phyloP scores from a whole-genome alignment of 2,113 vertebrate genomes.

The Himantopus leucocephalus region DNA sequence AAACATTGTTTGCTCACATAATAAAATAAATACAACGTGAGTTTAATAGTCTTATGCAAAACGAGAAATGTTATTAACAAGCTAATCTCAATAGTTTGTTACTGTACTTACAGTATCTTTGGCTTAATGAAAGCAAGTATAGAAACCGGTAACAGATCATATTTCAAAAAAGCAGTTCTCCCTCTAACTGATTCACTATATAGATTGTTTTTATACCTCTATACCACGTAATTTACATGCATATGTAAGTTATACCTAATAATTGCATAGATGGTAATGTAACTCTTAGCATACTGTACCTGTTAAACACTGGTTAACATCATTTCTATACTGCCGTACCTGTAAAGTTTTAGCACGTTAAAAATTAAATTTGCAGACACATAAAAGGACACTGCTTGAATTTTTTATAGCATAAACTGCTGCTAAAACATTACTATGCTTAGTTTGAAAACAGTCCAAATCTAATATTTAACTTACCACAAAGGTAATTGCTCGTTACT shows the following conservation, averaged over 20 bases:
- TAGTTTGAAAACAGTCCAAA: slow-evolving; percentile 53
- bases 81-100: not conserved
- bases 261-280: not conserved
- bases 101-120: not conserved
- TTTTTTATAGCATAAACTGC: not conserved
- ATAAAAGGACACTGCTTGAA: not conserved
- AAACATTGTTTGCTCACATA: not conserved
- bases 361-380: not conserved
- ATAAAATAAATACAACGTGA: not conserved
- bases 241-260: not conserved
- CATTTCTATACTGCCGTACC: not conserved
- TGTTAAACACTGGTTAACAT: not conserved
- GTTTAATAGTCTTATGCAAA: not conserved
- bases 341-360: not conserved
- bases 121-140: not conserved
- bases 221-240: not conserved
- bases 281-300: not conserved
- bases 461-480: slow-evolving; percentile 40
- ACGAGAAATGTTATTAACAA: not conserved
- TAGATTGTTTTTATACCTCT: not conserved
- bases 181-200: not conserved
- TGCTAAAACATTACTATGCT: slow-evolving; percentile 35
- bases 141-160: not conserved
- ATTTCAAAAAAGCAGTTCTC: not conserved
- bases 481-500: slow-evolving; percentile 39